phyloP scores from a whole-genome alignment of 2,888 invertebrate genomes.

The Oscheius sp. region DNA sequence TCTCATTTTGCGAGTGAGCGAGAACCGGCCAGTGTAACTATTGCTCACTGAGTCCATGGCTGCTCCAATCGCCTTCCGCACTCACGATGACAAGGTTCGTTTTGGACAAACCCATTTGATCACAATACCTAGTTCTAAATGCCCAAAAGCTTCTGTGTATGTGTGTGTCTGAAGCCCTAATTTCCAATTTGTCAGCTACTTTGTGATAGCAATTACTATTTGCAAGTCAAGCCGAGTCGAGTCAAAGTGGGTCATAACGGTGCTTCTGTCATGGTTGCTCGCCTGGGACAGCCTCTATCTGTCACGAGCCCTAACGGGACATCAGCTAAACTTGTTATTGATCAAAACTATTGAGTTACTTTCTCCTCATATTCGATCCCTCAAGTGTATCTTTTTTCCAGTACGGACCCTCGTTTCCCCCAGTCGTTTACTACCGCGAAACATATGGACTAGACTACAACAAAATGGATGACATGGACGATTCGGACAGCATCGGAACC shows the following conservation, averaged over 20 bases:
- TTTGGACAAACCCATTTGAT: neutral
- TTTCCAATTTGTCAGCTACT: too few relatives aligned
- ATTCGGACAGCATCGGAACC: slow-evolving; percentile 58
- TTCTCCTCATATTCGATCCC: too few relatives aligned
- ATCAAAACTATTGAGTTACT: too few relatives aligned
- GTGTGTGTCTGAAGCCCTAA: neutral
- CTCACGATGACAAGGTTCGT: slow-evolving; percentile 35
- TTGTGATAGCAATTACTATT: too few relatives aligned
- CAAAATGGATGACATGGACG: slow-evolving; percentile 40
- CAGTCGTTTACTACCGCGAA: slow-evolving; percentile 71
- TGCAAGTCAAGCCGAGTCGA: too few relatives aligned
- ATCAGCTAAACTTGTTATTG: too few relatives aligned
- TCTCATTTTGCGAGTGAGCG: slow-evolving; percentile 18
- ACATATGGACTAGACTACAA: slow-evolving; percentile 59
- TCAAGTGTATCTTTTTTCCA: slow-evolving; percentile 3
- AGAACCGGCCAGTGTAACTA: slow-evolving; percentile 7
- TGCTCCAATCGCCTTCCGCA: slow-evolving; percentile 49
- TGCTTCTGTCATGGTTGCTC: too few relatives aligned
- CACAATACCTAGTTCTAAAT: neutral
- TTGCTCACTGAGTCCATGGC: slow-evolving; percentile 44
- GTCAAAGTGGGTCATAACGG: too few relatives aligned
- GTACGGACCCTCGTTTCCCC: slow-evolving; percentile 67
- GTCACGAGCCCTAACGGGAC: too few relatives aligned
- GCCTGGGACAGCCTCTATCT: too few relatives aligned
- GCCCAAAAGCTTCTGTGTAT: neutral